Evolutionary conservation across 2,888 invertebrate genomes (phyloP), one percentile per base, ranked within the genome.

Genomic region (Lochmaea capreae): DNA sequence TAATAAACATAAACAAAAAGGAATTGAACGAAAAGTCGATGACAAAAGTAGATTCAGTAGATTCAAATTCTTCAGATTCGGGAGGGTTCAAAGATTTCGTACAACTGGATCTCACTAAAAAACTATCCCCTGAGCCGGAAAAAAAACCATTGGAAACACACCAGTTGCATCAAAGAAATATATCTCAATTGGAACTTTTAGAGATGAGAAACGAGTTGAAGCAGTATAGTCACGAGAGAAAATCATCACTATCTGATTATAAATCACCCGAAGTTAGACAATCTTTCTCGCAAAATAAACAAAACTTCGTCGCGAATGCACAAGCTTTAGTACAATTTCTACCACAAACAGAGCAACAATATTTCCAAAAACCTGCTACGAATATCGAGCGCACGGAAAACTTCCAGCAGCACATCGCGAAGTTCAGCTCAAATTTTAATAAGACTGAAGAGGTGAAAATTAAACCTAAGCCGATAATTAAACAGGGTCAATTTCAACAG

Each of bases 61-160:
- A 88, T 78, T 87, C 87, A 4, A 87, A 87, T 73, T 87, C 87
- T 4, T 88, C 88, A 4, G 87, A 87, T 79, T 88, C 88, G 0
- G 88, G 88, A 6, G 88, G 88, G 4, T 88, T 88, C 79, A 87
- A 88, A 74, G 88, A 88, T 77, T 88, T 87, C 77, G 79, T 87
- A 42, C 87, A 86, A 68, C 76, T 85, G 58, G 85, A 87, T 67
- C 67, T 84, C 65, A 73, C 79, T 5, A 80, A 81, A 63, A 80
- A 80, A 61, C 61, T 72, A 18, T 72, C 80, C 10, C 77, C 79
- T 3, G 81, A 81, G 10, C 69, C 72, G 12, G 79, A 80, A 57
- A 67, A 69, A 33, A 76, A 78, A 43, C 49, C 59, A n/a, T 14
- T 49, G 12, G 72, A 75, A 22, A 46, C 63, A 14, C 69, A 74